Evolutionary conservation across 2,113 vertebrate genomes (phyloP), one percentile per base, ranked within the genome.

Genomic region (Neotoma lepida): DNA sequence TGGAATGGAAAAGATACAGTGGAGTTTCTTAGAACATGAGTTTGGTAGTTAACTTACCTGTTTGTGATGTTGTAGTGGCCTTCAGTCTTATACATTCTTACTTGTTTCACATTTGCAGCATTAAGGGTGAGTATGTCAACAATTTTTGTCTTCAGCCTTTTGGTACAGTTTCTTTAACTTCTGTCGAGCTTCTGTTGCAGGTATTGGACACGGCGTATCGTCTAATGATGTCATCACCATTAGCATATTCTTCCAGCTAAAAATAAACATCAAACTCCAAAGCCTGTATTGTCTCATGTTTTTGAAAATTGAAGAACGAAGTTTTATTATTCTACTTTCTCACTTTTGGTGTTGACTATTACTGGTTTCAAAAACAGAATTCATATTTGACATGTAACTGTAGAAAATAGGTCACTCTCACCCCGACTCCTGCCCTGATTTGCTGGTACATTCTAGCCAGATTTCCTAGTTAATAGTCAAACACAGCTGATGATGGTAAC

Each of bases 131-230:
- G 98, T 98, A 98, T 97, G 86, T 41, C 71, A 95, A 95, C 63
- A 96, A 26, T 93, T 95, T 95, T 86, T 97, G 93, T 95, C 95
- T 97, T 96, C n/a, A 96, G 56, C 86, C 95, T 97, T 96, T 84
- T 95, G 85, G 87, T 96, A 94, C 96, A 96, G 97, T 98, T 98
- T 99, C 98, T 99, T 99, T 98, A 98, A 99, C 93, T 58, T 98
- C 93, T 99, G 71, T 99, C 96, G 96, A 99, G 99, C 98, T 98
- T 99, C 98, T 99, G 97, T 99, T 98, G 97, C 99, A 99, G 99
- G 98, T 98, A 81, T 94, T 98, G 98, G 98, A 97, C 98, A 98
- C 98, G 98, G 98, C 97, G 97, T 98, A 96, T 96, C 98, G 97
- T 97, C 98, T 98, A 97, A 96, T 94, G 98, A 98, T 98, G 98